phyloP scores from a whole-genome alignment of 2,113 vertebrate species.

The Trogon surrucura region DNA sequence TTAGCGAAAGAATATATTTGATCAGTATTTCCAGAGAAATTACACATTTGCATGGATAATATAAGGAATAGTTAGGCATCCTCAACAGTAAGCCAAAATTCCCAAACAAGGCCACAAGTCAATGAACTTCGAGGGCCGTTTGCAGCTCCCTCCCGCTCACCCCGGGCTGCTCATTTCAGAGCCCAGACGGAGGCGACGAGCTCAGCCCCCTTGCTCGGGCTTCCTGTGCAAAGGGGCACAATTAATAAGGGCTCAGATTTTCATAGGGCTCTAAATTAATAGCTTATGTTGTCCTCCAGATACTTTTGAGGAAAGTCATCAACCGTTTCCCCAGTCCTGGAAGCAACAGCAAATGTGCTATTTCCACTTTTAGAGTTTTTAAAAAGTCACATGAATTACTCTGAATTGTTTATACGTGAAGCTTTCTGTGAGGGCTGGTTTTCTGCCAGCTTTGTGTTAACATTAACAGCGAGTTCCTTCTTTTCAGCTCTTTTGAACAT shows the following conservation, averaged over 20 bases:
- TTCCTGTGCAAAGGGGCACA: background rate
- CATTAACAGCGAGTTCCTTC: constrained; percentile 65
- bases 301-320: constrained; percentile 37
- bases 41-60: background rate
- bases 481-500: constrained; percentile 59
- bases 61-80: background rate
- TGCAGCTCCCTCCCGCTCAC: background rate
- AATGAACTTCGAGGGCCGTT: rapidly evolving
- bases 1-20: background rate
- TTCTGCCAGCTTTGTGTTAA: constrained; percentile 68
- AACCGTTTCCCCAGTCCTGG: background rate
- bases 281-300: background rate
- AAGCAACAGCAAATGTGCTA: constrained; percentile 36
- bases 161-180: background rate
- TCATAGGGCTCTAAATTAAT: background rate
- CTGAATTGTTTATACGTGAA: constrained; percentile 53
- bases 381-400: constrained; percentile 49
- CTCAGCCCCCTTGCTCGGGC: background rate
- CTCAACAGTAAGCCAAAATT: rapidly evolving
- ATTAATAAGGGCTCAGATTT: background rate
- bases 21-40: background rate
- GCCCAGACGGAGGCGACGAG: background rate
- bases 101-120: background rate
- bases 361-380: constrained; percentile 49
- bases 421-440: constrained; percentile 56